phyloP scores from a whole-genome alignment of 1,140 invertebrate genomes.

The Diabrotica virgifera region DNA sequence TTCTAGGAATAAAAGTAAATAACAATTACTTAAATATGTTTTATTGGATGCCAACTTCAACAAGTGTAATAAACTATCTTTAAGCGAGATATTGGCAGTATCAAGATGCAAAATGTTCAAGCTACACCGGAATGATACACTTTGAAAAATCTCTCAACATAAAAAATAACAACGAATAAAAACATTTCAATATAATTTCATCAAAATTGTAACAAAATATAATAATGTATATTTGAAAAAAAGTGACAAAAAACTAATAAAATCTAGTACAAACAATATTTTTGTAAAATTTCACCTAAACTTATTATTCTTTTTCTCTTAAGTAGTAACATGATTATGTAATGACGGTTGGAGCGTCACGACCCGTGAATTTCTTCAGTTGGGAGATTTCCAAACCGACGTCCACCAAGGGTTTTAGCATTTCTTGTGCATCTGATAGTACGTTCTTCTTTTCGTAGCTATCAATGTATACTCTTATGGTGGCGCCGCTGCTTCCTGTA shows the following conservation, averaged over 20 bases:
- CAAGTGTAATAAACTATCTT: no score
- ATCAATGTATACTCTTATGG: slow-evolving; percentile 92
- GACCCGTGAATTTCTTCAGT: slow-evolving; percentile 80
- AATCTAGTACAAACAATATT: no score
- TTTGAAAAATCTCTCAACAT: neutral
- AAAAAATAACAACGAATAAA: neutral
- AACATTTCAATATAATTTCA: neutral
- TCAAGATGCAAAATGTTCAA: neutral
- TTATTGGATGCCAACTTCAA: no score
- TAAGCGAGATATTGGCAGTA: no score
- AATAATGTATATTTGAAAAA: neutral
- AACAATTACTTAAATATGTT: no score
- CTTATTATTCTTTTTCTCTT: no score
- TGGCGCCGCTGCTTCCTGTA: slow-evolving; percentile 96
- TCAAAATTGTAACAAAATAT: slow-evolving; percentile 3
- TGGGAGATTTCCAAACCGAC: slow-evolving; percentile 85
- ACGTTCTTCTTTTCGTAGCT: slow-evolving; percentile 78
- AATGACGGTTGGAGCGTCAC: slow-evolving; percentile 92
- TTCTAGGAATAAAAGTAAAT: neutral
- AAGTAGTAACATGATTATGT: slow-evolving; percentile 65
- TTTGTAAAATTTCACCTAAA: no score
- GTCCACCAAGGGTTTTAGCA: slow-evolving; percentile 84
- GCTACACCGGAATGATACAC: slow-evolving; percentile 1
- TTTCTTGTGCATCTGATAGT: slow-evolving; percentile 69
- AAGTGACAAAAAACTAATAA: no score